Evolutionary conservation across 2,113 vertebrate species (phyloP).

Genomic region (Tylochromis polylepis): DNA sequence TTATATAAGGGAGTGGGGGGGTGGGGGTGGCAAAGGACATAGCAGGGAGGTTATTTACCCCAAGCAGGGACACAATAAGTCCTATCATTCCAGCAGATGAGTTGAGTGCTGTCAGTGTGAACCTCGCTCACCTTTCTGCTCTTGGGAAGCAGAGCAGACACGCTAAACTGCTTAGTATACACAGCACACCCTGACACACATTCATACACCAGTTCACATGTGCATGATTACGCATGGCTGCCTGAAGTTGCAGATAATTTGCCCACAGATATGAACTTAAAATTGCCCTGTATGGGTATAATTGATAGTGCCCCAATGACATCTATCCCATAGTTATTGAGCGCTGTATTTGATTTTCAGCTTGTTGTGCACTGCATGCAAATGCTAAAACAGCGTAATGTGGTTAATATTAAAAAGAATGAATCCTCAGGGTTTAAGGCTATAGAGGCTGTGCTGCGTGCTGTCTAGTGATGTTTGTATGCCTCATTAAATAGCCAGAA

Average conservation of each 20-base stretch:
- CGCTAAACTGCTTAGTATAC: constrained; percentile 43
- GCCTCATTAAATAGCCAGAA: constrained; percentile 29
- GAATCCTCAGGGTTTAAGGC: constrained; percentile 3
- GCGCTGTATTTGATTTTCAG: neutral
- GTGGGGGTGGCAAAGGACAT: neutral
- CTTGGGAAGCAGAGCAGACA: neutral
- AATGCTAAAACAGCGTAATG: constrained; percentile 21
- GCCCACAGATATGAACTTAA: neutral
- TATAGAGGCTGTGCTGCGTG: neutral
- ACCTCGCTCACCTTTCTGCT: constrained; percentile 4
- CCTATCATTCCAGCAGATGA: constrained; percentile 19
- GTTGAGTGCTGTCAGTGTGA: neutral
- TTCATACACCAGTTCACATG: constrained; percentile 36
- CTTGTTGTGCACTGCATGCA: neutral
- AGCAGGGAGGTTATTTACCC: neutral
- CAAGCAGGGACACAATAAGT: neutral
- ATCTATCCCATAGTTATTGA: neutral
- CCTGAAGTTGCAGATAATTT: neutral
- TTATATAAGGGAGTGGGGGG: neutral
- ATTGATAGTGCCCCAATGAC: neutral
- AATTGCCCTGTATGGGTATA: neutral
- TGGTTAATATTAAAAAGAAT: constrained; percentile 39
- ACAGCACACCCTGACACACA: constrained; percentile 42
- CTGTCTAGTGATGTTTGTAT: constrained; percentile 15
- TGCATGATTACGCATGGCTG: constrained; percentile 11